Percentiles rank a stretch among this genome's conserved stretches.
phyloP scores from a whole-genome alignment of 2,113 vertebrate genomes.

The Cochlearius cochlearius region DNA sequence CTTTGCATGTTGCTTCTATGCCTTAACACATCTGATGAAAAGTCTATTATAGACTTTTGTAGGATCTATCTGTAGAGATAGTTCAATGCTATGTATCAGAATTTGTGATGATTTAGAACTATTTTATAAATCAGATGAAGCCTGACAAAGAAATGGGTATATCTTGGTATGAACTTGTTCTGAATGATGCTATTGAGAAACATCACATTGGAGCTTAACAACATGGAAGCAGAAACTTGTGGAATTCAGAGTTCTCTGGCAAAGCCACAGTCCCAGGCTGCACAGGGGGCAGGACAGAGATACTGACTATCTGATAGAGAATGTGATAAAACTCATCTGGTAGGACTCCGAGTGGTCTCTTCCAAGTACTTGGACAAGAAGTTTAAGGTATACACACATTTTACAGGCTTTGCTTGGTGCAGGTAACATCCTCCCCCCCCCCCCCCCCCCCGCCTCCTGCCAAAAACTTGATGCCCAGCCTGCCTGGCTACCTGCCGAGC shows the following conservation, averaged over 20 bases:
- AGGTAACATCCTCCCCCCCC: not conserved
- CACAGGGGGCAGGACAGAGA: not conserved
- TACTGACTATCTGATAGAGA: not conserved
- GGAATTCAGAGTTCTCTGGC: not conserved
- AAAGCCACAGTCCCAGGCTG: not conserved
- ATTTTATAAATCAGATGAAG: not conserved
- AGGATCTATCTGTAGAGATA: not conserved
- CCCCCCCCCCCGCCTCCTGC: too few species aligned
- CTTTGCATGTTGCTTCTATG: not conserved
- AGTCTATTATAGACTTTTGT: not conserved
- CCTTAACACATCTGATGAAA: not conserved
- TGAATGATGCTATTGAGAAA: not conserved
- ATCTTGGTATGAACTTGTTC: not conserved
- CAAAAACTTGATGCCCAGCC: too few species aligned
- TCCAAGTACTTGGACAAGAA: not conserved
- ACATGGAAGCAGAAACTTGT: not conserved
- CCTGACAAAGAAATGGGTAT: not conserved
- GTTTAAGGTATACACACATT: fast-evolving
- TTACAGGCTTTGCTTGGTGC: not conserved
- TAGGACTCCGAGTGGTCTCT: not conserved
- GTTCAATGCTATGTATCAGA: not conserved
- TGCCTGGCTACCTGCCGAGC: too few species aligned
- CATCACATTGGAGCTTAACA: not conserved
- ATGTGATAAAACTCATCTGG: not conserved
- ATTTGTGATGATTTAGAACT: not conserved